phyloP scores from a whole-genome alignment of 2,888 invertebrate genomes.

The Netelia fuscicornis region DNA sequence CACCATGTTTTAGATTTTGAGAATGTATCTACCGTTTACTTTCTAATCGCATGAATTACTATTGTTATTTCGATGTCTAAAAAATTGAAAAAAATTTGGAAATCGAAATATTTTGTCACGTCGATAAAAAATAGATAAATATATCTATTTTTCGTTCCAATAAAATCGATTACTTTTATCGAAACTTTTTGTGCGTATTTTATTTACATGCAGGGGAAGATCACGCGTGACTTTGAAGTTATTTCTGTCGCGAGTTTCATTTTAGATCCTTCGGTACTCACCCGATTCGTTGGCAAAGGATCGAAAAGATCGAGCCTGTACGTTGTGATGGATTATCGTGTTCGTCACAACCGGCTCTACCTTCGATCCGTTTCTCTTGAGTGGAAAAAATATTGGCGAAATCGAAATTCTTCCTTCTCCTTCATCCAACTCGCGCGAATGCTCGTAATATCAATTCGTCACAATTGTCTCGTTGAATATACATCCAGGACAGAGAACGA shows the following conservation, averaged over 20 bases:
- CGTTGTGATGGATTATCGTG: conserved; percentile 68
- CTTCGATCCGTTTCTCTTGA: not conserved
- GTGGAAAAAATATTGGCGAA: not conserved
- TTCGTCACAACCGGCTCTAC: conserved; percentile 52
- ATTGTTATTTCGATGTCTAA: not conserved
- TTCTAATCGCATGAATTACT: not conserved
- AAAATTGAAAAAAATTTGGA: not conserved
- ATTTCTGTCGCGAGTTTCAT: not conserved
- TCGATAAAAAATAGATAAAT: too few species aligned
- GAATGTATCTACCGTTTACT: not conserved
- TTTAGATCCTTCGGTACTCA: conserved; percentile 38
- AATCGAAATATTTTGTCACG: not conserved
- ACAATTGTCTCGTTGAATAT: conserved; percentile 48
- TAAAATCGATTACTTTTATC: too few species aligned
- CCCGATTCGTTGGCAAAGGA: conserved; percentile 57
- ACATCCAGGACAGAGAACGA: conserved; percentile 26
- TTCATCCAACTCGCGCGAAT: conserved; percentile 7
- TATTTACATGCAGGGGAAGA: conserved; percentile 2
- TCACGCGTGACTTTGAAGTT: conserved; percentile 22
- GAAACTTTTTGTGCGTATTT: not conserved
- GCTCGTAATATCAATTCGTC: conserved; percentile 52
- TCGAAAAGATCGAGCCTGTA: conserved; percentile 57
- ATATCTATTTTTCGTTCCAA: too few species aligned
- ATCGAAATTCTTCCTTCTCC: not conserved
- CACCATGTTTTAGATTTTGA: not conserved